Conservation (phyloP, 2,797 vertebrate genomes). For the Crenichthys baileyi region DNA sequence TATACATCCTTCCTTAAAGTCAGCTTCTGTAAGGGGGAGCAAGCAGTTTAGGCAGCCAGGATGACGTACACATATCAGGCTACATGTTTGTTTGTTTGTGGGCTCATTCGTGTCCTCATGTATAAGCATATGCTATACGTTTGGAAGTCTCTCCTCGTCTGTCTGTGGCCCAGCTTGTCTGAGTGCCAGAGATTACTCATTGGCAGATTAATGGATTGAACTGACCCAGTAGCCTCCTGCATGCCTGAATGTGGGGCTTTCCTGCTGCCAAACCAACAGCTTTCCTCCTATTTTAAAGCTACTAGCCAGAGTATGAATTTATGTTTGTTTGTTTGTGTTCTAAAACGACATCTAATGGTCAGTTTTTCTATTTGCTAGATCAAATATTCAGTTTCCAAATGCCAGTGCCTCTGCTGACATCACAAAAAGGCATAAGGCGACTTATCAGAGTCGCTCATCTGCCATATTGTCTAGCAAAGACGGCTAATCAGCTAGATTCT, state of each 20-base stretch:
- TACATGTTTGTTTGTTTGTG: background rate
- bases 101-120: background rate
- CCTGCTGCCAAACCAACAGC: slow-evolving; percentile 37
- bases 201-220: slow-evolving; percentile 83
- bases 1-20: slow-evolving; percentile 29
- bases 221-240: slow-evolving; percentile 76
- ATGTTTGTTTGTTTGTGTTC: background rate
- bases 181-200: slow-evolving; percentile 80
- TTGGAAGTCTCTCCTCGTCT: slow-evolving; percentile 44
- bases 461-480: background rate
- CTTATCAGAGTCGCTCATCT: background rate
- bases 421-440: background rate
- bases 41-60: background rate
- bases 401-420: background rate
- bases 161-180: slow-evolving; percentile 65
- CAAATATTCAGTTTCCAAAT: background rate
- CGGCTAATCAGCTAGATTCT: background rate
- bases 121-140: slow-evolving; percentile 29
- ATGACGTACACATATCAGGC: background rate
- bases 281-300: background rate
- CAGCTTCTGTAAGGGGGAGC: slow-evolving; percentile 6
- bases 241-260: slow-evolving; percentile 59
- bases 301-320: background rate
- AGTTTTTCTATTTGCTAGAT: background rate
- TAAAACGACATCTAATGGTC: background rate